A percentile compares a stretch with the other conserved stretches of the same genome.
These are phyloP conservation scores for Phenganax subtilis DNA, from an alignment of 92 coral and sea anemone genomes.

Conservation along the genomic window DNA sequence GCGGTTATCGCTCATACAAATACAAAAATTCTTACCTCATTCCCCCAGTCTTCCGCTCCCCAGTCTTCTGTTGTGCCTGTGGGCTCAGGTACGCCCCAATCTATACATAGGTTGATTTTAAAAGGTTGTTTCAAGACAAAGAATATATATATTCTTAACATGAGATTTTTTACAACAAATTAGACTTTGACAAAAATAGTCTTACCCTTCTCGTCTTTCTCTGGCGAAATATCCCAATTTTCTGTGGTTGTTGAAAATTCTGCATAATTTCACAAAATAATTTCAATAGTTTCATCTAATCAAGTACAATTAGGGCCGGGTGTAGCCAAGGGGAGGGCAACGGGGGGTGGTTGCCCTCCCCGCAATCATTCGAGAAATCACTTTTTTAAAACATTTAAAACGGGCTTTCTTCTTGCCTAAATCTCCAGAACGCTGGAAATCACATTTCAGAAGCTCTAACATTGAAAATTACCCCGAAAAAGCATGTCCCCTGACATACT, in stretches of 20 bases:
- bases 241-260: conserved; percentile 2
- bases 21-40: conserved; percentile 15
- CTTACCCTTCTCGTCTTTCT: conserved; percentile 27
- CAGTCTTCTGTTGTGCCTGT: conserved; percentile 25
- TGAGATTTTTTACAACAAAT: background rate
- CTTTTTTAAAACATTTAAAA: too few relatives aligned
- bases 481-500: too few relatives aligned
- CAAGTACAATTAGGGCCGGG: too few relatives aligned
- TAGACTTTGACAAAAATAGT: background rate
- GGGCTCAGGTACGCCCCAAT: conserved; percentile 18
- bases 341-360: too few relatives aligned
- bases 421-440: too few relatives aligned
- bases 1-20: background rate
- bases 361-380: too few relatives aligned
- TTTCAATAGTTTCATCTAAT: background rate
- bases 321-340: too few relatives aligned
- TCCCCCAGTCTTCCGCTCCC: conserved; percentile 34
- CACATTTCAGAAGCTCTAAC: too few relatives aligned
- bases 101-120: background rate
- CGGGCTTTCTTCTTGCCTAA: too few relatives aligned
- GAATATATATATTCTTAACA: background rate
- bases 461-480: too few relatives aligned
- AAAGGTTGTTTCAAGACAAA: too few relatives aligned
- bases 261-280: background rate
- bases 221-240: conserved; percentile 6